Percentiles rank a stretch among this genome's conserved stretches.
These are phyloP conservation scores for Heterodera schachtii DNA, from an alignment of 1,140 invertebrate species.

Conservation along the genomic window DNA sequence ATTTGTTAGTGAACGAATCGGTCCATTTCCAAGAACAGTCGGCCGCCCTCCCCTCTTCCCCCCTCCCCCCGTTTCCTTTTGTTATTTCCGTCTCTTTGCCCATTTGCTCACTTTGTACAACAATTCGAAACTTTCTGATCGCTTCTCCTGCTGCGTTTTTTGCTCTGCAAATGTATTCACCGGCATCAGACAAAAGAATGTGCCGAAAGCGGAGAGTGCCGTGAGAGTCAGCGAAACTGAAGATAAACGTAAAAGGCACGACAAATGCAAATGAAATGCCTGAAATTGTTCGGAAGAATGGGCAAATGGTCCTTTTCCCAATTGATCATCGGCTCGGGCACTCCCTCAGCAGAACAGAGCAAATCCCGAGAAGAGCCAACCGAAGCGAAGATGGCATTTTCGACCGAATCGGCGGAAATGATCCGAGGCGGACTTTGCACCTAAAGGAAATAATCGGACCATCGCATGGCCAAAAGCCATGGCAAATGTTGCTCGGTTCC, in stretches of 20 bases:
- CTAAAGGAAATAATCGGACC: neutral
- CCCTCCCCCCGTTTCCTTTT: too few species aligned
- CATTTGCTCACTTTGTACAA: slow-evolving; percentile 34
- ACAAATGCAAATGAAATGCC: neutral
- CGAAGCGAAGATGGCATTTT: slow-evolving; percentile 44
- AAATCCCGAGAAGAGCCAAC: slow-evolving; percentile 55
- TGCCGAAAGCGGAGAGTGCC: slow-evolving; percentile 41
- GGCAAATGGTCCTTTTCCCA: slow-evolving; percentile 66
- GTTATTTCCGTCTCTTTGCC: too few species aligned
- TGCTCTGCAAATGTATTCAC: slow-evolving; percentile 80
- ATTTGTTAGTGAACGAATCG: too few species aligned
- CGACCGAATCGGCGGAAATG: slow-evolving; percentile 45
- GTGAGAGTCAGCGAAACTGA: slow-evolving; percentile 11
- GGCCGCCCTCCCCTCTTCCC: too few species aligned
- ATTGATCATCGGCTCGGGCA: slow-evolving; percentile 67
- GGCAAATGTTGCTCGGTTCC: neutral
- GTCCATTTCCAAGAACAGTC: too few species aligned
- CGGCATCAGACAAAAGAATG: slow-evolving; percentile 69
- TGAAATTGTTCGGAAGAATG: slow-evolving; percentile 22
- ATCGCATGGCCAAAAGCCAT: too few species aligned
- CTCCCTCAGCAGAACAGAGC: slow-evolving; percentile 68
- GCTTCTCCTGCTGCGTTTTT: slow-evolving; percentile 78
- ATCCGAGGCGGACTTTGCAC: slow-evolving; percentile 53
- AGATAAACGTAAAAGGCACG: neutral
- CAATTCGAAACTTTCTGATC: slow-evolving; percentile 32